Percentiles rank a stretch among this genome's conserved stretches.
Evolutionary conservation across 2,888 invertebrate species (phyloP).

Genomic region (Hydropsyche betteni): DNA sequence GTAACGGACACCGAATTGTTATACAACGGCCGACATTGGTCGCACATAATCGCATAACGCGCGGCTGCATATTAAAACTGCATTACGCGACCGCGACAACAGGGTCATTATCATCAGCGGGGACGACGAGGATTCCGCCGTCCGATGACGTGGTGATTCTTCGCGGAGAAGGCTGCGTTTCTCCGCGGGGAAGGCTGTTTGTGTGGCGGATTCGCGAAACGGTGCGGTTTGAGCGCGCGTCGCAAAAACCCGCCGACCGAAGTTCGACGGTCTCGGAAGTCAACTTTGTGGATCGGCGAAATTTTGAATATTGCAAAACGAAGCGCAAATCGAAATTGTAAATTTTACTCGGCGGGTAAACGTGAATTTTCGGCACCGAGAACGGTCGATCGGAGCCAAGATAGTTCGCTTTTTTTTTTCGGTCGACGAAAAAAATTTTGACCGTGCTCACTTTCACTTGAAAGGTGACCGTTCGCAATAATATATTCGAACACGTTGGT

Average conservation of each 20-base stretch:
- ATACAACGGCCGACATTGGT: conserved; percentile 13
- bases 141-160: too few species aligned
- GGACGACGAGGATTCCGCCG: not conserved
- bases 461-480: conserved; percentile 14
- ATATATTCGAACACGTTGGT: too few species aligned
- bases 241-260: too few species aligned
- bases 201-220: too few species aligned
- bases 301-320: too few species aligned
- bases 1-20: conserved; percentile 16
- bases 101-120: conserved; percentile 13
- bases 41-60: conserved; percentile 12
- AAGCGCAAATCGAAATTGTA: too few species aligned
- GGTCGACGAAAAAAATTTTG: not conserved
- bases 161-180: too few species aligned
- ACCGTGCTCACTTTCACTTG: conserved; percentile 15
- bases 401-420: not conserved
- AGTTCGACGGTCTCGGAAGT: too few species aligned
- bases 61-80: conserved; percentile 21
- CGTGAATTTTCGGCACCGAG: not conserved
- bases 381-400: not conserved
- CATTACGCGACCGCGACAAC: conserved; percentile 18
- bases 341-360: not conserved
- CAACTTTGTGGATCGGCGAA: not conserved
- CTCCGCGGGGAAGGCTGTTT: too few species aligned
- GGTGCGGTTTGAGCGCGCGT: too few species aligned